A percentile compares a stretch with the other conserved stretches of the same genome.
These are phyloP conservation scores for Zaprionus davidi DNA, from an alignment of 1,140 invertebrate species.

Conservation along the genomic window DNA sequence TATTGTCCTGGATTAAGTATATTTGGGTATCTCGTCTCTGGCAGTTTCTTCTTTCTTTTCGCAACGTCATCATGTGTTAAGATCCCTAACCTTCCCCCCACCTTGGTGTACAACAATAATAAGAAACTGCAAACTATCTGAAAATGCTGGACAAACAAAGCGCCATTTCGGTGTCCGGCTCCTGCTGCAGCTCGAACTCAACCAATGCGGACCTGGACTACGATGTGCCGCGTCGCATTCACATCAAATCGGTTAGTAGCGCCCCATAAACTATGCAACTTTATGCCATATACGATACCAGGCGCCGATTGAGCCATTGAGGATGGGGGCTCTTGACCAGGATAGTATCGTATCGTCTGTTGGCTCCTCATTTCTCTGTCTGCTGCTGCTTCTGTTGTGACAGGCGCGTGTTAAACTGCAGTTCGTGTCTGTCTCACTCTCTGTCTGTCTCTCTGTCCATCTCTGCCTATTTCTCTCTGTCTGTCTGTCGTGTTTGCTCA, in stretches of 20 bases:
- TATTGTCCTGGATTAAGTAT: conserved; percentile 84
- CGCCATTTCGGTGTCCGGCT: conserved; percentile 58
- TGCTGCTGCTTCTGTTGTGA: conserved; percentile 55
- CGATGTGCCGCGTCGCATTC: conserved; percentile 74
- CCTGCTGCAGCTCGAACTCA: conserved; percentile 72
- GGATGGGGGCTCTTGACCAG: conserved; percentile 12
- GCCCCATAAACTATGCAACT: conserved; percentile 58
- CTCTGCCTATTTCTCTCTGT: background rate
- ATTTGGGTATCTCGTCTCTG: conserved; percentile 66
- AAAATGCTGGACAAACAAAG: conserved; percentile 74
- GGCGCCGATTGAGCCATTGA: conserved; percentile 58
- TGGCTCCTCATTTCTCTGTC: conserved; percentile 13
- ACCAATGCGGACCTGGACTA: conserved; percentile 76
- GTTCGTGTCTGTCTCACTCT: conserved; percentile 30
- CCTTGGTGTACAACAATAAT: background rate
- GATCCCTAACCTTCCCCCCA: background rate
- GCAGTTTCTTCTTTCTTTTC: conserved; percentile 4
- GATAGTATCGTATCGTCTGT: conserved; percentile 20
- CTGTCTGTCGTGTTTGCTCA: conserved; percentile 22
- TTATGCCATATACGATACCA: conserved; percentile 43
- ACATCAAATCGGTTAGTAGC: conserved; percentile 79
- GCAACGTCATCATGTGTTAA: conserved; percentile 47
- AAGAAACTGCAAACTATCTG: background rate
- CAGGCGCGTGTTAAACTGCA: conserved; percentile 50
- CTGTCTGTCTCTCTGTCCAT: background rate